phyloP scores from a whole-genome alignment of 1,140 invertebrate species.

The Hycleus phaleratus region DNA sequence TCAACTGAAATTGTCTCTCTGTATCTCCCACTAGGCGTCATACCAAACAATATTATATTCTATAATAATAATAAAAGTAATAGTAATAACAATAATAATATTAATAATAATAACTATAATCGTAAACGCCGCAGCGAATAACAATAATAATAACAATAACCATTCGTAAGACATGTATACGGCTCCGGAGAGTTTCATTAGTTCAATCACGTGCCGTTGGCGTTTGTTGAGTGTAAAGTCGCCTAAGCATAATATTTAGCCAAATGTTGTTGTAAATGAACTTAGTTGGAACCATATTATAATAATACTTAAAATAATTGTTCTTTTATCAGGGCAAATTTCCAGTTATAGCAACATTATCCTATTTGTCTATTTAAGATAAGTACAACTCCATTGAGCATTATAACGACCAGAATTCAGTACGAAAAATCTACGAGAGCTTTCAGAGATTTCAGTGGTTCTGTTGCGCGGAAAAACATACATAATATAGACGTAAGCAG shows the following conservation, averaged over 20 bases:
- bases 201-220: slow-evolving; percentile 30
- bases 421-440: no score
- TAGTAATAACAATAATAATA: slow-evolving; percentile 24
- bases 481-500: no score
- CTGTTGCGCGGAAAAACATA: no score
- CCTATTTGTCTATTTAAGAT: no score
- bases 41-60: slow-evolving; percentile 35
- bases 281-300: slow-evolving; percentile 13
- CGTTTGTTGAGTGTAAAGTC: slow-evolving; percentile 10
- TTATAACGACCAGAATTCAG: no score
- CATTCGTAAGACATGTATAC: slow-evolving; percentile 34
- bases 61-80: slow-evolving; percentile 21
- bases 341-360: no score
- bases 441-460: no score
- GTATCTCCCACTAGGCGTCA: slow-evolving; percentile 14
- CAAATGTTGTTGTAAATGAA: slow-evolving; percentile 19
- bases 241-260: slow-evolving; percentile 16
- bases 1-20: background rate
- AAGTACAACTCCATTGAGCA: no score
- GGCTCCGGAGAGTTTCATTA: slow-evolving; percentile 34
- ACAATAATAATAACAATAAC: slow-evolving; percentile 38
- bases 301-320: background rate
- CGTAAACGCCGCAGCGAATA: slow-evolving; percentile 36
- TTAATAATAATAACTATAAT: slow-evolving; percentile 32
- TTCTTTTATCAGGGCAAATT: no score